Evolutionary conservation across 2,113 vertebrate genomes (phyloP).

Genomic region (Plestiodon gilberti): DNA sequence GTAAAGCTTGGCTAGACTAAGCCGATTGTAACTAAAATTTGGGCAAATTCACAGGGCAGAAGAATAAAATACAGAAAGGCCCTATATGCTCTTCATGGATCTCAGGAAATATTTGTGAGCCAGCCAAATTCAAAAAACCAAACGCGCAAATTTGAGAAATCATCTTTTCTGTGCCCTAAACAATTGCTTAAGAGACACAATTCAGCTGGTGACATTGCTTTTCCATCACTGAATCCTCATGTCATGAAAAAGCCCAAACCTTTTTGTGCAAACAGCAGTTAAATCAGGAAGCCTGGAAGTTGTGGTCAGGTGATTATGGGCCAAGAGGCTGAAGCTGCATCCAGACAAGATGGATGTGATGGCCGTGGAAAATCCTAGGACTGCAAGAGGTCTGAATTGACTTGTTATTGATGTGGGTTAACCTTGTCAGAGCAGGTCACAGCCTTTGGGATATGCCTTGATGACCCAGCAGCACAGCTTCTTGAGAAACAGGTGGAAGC

Average conservation of each 20-base stretch:
- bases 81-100: too few relatives aligned
- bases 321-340: neutral
- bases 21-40: too few relatives aligned
- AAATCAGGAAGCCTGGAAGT: neutral
- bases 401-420: neutral
- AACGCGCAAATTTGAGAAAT: too few relatives aligned
- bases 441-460: neutral
- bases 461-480: neutral
- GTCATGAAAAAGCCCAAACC: neutral
- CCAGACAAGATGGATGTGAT: neutral
- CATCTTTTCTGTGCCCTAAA: too few relatives aligned
- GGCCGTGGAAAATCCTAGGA: neutral
- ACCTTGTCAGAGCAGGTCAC: neutral
- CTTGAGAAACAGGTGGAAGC: neutral
- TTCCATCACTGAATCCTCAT: neutral
- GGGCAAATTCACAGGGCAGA: too few relatives aligned
- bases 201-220: neutral
- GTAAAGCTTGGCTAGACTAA: neutral
- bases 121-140: too few relatives aligned
- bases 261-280: neutral
- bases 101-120: too few relatives aligned
- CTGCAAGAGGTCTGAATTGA: neutral
- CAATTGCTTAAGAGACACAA: too few relatives aligned
- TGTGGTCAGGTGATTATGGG: neutral
- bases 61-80: too few relatives aligned